Percentiles rank a stretch among this genome's conserved stretches.
Conservation (phyloP, 2,113 vertebrate genomes). For the Pseudonaja textilis region DNA sequence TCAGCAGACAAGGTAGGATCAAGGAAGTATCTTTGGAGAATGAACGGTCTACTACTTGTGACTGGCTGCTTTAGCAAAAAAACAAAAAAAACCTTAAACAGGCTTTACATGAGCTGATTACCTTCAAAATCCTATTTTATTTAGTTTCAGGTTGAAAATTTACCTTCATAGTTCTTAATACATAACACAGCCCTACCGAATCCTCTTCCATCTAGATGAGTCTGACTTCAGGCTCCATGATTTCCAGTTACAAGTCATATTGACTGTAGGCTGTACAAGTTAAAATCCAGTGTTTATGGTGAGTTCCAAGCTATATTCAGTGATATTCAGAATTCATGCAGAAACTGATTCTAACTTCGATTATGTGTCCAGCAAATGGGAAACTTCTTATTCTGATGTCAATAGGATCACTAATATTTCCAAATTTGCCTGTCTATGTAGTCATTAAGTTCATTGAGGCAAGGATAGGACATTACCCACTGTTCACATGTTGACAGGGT, state of each 20-base stretch:
- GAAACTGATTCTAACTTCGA: not conserved
- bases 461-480: not conserved
- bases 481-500: not conserved
- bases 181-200: not conserved
- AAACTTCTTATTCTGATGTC: not conserved
- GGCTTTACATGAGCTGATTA: not conserved
- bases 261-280: not conserved
- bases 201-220: not conserved
- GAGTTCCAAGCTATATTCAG: not conserved
- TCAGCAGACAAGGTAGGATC: not conserved
- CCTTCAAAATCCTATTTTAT: not conserved
- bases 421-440: not conserved
- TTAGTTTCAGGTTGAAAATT: not conserved
- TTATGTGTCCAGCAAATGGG: not conserved
- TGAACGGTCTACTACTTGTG: not conserved
- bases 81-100: not conserved
- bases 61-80: not conserved
- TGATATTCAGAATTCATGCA: not conserved
- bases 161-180: not conserved
- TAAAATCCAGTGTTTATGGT: not conserved
- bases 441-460: not conserved
- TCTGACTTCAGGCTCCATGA: not conserved
- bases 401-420: too few relatives aligned
- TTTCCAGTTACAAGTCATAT: not conserved
- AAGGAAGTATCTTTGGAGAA: conserved; percentile 13